phyloP scores from a whole-genome alignment of 2,113 vertebrate species.

The Oncorhynchus kisutch region DNA sequence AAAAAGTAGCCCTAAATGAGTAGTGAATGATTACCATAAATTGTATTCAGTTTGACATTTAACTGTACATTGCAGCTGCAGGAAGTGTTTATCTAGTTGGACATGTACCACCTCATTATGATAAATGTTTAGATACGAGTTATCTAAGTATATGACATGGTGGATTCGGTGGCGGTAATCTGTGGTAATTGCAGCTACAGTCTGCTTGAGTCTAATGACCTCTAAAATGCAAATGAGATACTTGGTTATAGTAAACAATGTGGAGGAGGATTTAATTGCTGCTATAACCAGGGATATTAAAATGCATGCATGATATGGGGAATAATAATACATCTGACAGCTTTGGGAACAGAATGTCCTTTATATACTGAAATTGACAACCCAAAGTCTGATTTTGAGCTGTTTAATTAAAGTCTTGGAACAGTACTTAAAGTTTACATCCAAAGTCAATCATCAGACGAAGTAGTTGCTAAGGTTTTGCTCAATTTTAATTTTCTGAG shows the following conservation, averaged over 20 bases:
- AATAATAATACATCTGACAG: conserved; percentile 35
- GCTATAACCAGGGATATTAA: conserved; percentile 27
- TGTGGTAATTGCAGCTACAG: conserved; percentile 17
- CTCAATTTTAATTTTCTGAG: conserved; percentile 7
- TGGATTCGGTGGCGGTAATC: background rate
- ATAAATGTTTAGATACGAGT: no score
- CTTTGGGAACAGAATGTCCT: conserved; percentile 29
- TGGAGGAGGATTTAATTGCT: conserved; percentile 26
- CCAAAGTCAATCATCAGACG: conserved; percentile 9
- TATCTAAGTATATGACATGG: no score
- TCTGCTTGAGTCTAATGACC: conserved; percentile 17
- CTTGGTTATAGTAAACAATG: conserved; percentile 19
- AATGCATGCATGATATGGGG: conserved; percentile 13
- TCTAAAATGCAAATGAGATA: conserved; percentile 19
- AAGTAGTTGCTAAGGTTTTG: conserved; percentile 1
- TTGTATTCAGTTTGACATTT: no score
- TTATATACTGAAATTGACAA: conserved; percentile 24
- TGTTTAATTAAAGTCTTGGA: conserved; percentile 35
- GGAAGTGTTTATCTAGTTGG: no score
- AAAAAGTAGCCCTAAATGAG: no score
- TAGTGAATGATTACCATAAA: no score
- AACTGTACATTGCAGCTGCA: no score
- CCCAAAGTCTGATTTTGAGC: conserved; percentile 34
- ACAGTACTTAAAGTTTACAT: conserved; percentile 8
- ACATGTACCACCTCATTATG: no score